Conservation (phyloP, 1,140 invertebrate genomes). For the Chlorops oryzae region DNA sequence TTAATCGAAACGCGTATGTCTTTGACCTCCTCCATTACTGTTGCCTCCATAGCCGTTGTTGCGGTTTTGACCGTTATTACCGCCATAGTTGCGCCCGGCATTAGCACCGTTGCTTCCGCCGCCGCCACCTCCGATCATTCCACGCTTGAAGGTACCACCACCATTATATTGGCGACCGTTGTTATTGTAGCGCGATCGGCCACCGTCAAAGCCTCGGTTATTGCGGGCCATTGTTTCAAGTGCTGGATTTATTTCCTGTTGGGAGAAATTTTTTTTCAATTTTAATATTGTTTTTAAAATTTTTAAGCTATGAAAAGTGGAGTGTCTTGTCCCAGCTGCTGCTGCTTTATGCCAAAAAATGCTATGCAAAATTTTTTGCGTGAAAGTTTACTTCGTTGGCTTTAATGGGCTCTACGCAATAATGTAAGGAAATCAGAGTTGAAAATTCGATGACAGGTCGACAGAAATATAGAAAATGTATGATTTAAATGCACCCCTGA, state of each 20-base stretch:
- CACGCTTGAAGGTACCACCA: slow-evolving; percentile 42
- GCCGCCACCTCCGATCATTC: slow-evolving; percentile 35
- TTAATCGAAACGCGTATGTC: slow-evolving; percentile 52
- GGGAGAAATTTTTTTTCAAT: slow-evolving; percentile 15
- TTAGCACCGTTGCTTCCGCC: slow-evolving; percentile 37
- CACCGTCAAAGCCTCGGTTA: slow-evolving; percentile 50
- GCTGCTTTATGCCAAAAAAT: no score
- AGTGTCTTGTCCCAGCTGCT: no score
- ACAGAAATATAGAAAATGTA: no score
- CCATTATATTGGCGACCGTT: slow-evolving; percentile 30
- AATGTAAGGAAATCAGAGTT: no score
- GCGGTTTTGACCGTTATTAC: slow-evolving; percentile 48
- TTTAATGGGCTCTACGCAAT: no score
- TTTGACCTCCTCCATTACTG: slow-evolving; percentile 36
- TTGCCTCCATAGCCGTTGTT: slow-evolving; percentile 39
- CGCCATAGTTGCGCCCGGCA: slow-evolving; percentile 22
- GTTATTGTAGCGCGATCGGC: slow-evolving; percentile 45
- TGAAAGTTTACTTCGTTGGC: no score
- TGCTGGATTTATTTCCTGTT: slow-evolving; percentile 53
- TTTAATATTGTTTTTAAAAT: slow-evolving; percentile 8
- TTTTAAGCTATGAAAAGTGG: no score
- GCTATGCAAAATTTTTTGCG: no score
- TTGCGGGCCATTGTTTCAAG: slow-evolving; percentile 53
- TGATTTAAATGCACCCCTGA: no score
- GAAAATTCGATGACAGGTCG: no score